These are phyloP conservation scores for Helogale parvula DNA, from an alignment of 2,113 vertebrate species.

Conservation along the genomic window DNA sequence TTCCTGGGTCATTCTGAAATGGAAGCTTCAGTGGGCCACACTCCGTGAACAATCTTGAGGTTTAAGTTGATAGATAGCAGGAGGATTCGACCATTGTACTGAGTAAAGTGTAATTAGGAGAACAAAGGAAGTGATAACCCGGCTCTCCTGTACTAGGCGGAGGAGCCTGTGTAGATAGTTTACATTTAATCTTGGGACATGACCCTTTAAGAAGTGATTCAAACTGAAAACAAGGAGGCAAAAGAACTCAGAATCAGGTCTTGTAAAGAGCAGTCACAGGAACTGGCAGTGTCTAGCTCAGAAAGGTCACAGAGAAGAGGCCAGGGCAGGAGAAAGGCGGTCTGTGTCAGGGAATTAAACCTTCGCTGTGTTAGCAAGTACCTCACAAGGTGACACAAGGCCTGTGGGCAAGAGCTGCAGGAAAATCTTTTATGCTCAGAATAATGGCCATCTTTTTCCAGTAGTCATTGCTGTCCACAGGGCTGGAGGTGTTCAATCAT, in stretches of 20 bases:
- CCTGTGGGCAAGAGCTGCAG: not conserved
- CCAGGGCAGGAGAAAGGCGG: not conserved
- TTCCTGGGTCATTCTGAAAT: not conserved
- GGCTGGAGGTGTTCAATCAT: not conserved
- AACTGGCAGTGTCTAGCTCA: not conserved
- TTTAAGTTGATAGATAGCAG: not conserved
- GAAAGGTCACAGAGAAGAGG: conserved; percentile 24
- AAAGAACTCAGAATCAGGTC: not conserved
- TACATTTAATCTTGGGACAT: not conserved
- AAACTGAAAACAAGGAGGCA: conserved; percentile 13
- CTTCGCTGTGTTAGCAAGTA: not conserved
- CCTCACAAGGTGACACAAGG: not conserved
- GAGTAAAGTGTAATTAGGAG: not conserved
- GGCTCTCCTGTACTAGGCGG: not conserved
- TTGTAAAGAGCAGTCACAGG: not conserved
- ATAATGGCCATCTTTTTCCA: not conserved
- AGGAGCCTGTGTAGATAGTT: not conserved
- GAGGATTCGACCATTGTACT: not conserved
- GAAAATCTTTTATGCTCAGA: not conserved
- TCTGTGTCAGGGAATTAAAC: not conserved
- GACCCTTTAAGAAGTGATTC: conserved; percentile 5
- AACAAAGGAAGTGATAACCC: not conserved
- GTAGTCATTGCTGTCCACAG: not conserved
- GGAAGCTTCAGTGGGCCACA: not conserved
- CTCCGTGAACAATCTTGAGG: not conserved